phyloP scores from a whole-genome alignment of 2,888 invertebrate species.

The Sicus ferrugineus region DNA sequence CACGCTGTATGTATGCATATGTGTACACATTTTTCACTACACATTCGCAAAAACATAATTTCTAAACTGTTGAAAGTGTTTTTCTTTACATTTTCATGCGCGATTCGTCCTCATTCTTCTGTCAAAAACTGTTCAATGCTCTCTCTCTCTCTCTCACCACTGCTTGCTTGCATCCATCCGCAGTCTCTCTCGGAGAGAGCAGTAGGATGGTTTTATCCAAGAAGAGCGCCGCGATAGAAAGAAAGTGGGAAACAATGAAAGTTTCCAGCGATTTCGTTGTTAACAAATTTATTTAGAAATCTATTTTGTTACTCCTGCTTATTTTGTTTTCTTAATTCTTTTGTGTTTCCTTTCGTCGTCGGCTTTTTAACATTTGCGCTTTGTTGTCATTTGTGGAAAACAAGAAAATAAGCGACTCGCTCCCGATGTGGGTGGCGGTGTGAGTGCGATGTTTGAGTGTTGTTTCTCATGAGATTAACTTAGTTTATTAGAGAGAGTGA shows the following conservation, averaged over 20 bases:
- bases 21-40: too few relatives aligned
- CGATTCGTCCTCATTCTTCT: conserved; percentile 14
- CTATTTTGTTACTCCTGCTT: too few relatives aligned
- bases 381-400: too few relatives aligned
- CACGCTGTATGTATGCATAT: not conserved
- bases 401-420: too few relatives aligned
- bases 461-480: too few relatives aligned
- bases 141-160: conserved; percentile 12
- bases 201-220: not conserved
- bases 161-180: not conserved
- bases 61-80: conserved; percentile 7
- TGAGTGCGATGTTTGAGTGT: too few relatives aligned
- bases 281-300: not conserved
- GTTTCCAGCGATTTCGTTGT: too few relatives aligned
- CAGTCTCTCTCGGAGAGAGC: not conserved
- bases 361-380: too few relatives aligned
- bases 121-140: not conserved
- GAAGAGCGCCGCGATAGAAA: not conserved
- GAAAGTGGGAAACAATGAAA: not conserved
- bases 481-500: too few relatives aligned
- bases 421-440: too few relatives aligned
- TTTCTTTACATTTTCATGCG: conserved; percentile 13
- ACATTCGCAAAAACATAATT: not conserved
- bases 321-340: too few relatives aligned
- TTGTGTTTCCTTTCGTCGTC: too few relatives aligned